Evolutionary conservation across 1,140 invertebrate species (phyloP), one percentile per base, ranked within the genome.

Genomic region (Penaeus indicus): DNA sequence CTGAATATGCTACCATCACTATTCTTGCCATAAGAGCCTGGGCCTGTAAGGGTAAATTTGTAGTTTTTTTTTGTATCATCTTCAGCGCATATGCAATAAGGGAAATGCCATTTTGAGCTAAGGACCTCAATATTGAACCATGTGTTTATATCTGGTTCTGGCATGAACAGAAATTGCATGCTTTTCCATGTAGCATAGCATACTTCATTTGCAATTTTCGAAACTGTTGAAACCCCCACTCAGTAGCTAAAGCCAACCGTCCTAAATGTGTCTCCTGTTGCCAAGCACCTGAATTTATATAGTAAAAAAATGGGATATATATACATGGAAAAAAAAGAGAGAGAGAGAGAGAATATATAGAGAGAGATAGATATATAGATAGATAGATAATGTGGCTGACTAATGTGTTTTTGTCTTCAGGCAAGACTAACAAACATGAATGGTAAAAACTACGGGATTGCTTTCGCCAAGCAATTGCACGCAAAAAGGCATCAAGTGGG

Each of bases 361-460:
- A n/a, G n/a, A n/a, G n/a, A n/a, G n/a, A n/a, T n/a, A n/a, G n/a
- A n/a, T n/a, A n/a, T 38, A 38, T 5, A n/a, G n/a, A 38, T 38
- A 38, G n/a, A n/a, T n/a, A n/a, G n/a, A n/a, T 38, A 38, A 38
- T 1, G 38, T 1, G 38, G 5, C 1, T 38, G 38, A 38, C 38
- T 38, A 5, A 38, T 38, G 38, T 38, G 5, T 38, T 38, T 38
- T 38, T 38, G 38, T 85, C 72, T 85, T 22, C 84, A 85, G 84
- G 21, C 16, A 85, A 16, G 60, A 13, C 7, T 42, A 25, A 62
- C 42, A 85, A 61, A 38, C 84, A 78, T 19, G 69, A 85, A 5
- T 85, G 84, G 72, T 77, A 85, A 69, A 85, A 78, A 27, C 84
- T 85, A 3, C 42, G 47, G 32, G 84, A 85, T 42, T 85, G 84